These are phyloP conservation scores for Megalops cyprinoides DNA, from an alignment of 2,797 vertebrate genomes.

Conservation along the genomic window DNA sequence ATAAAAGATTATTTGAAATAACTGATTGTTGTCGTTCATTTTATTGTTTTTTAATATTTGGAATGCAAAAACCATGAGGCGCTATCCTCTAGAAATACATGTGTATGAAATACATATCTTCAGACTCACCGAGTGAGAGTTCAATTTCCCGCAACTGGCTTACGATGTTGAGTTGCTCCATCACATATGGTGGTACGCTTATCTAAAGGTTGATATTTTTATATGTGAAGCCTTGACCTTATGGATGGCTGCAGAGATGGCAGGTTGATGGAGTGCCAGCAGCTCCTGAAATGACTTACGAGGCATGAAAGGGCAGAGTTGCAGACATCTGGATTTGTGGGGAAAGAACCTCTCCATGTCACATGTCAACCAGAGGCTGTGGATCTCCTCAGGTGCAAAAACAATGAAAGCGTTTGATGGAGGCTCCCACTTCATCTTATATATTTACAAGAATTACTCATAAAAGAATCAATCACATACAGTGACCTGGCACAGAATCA, in stretches of 20 bases:
- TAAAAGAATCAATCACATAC: too few relatives aligned
- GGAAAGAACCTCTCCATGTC: constrained; percentile 7
- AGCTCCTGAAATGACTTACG: not conserved
- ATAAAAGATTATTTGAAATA: too few relatives aligned
- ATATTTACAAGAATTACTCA: too few relatives aligned
- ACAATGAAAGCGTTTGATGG: not conserved
- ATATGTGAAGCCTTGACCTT: constrained; percentile 44
- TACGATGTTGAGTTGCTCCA: constrained; percentile 38
- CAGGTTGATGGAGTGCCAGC: constrained; percentile 45
- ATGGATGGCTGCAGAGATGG: constrained; percentile 40
- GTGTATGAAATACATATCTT: too few relatives aligned
- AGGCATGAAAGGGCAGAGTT: not conserved
- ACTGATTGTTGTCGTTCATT: too few relatives aligned
- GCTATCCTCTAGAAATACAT: too few relatives aligned
- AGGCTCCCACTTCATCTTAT: not conserved
- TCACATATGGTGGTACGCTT: constrained; percentile 31
- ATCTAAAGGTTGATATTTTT: constrained; percentile 47
- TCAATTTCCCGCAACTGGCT: constrained; percentile 25
- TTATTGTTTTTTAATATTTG: too few relatives aligned
- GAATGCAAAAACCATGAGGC: too few relatives aligned
- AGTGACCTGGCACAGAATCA: too few relatives aligned
- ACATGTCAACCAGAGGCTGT: not conserved
- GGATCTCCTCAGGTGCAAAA: not conserved
- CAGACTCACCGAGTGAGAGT: constrained; percentile 27
- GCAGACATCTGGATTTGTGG: not conserved